phyloP scores from a whole-genome alignment of 2,888 invertebrate species.

The Callinectes sapidus region DNA sequence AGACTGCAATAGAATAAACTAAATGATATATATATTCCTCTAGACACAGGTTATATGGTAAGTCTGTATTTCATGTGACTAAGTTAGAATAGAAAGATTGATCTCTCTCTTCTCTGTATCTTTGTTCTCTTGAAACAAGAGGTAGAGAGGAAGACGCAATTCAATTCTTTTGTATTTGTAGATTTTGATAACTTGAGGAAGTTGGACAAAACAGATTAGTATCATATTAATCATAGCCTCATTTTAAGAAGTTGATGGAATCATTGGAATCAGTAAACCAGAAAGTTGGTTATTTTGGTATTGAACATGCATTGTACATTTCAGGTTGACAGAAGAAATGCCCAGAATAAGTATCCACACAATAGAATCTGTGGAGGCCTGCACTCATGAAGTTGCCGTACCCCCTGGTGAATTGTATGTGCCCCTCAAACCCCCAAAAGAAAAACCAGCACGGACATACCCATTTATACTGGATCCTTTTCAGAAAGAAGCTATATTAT shows the following conservation, averaged over 20 bases:
- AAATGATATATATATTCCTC: neutral
- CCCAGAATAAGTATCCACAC: constrained; percentile 91
- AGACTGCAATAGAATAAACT: neutral
- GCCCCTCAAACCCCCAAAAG: constrained; percentile 79
- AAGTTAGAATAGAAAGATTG: no score
- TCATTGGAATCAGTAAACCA: no score
- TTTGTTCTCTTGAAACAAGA: no score
- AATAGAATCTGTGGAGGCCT: constrained; percentile 92
- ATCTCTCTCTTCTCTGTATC: no score
- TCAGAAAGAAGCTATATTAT: constrained; percentile 96
- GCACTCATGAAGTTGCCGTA: constrained; percentile 96
- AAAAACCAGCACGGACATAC: constrained; percentile 92
- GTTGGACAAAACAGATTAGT: no score
- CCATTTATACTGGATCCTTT: constrained; percentile 97
- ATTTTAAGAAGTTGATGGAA: no score
- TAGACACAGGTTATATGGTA: no score
- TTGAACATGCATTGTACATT: constrained; percentile 73
- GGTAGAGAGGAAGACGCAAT: no score
- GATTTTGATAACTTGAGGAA: no score
- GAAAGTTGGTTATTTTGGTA: neutral
- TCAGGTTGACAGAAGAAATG: constrained; percentile 81
- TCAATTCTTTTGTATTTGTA: no score
- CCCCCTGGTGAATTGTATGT: constrained; percentile 90
- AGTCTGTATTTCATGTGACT: no score
- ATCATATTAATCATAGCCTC: no score